Evolutionary conservation across 2,797 vertebrate species (phyloP).

Genomic region (Amblyraja radiata): DNA sequence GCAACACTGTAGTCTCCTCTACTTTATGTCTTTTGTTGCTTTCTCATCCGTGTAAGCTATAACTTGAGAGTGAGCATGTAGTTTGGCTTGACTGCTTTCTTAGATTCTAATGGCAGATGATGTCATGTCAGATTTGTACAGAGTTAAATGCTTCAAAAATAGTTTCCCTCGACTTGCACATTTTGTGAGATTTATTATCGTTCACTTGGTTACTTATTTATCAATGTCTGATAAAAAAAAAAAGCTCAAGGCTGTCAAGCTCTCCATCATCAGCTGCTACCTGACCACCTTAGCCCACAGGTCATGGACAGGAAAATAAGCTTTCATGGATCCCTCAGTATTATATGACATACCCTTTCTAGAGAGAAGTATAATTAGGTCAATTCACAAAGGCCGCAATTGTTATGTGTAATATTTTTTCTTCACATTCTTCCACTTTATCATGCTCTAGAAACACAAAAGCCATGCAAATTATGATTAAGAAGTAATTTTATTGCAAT

Average conservation of each 20-base stretch:
- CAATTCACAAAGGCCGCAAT: too few species aligned
- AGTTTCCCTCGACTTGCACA: not conserved
- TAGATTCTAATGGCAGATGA: not conserved
- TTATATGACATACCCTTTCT: not conserved
- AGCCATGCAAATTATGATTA: not conserved
- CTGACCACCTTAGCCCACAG: not conserved
- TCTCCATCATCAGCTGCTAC: not conserved
- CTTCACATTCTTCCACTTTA: not conserved
- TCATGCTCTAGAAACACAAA: not conserved
- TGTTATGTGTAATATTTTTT: too few species aligned
- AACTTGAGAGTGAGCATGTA: not conserved
- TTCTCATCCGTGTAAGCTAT: not conserved
- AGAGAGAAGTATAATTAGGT: too few species aligned
- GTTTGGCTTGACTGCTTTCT: not conserved
- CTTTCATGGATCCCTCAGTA: not conserved
- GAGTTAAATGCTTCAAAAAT: not conserved
- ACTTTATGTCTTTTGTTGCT: not conserved
- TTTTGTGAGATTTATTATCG: not conserved
- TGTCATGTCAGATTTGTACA: not conserved
- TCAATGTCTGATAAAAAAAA: not conserved
- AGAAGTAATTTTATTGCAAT: not conserved
- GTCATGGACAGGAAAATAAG: not conserved
- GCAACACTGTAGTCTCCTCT: not conserved
- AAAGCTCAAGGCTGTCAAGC: not conserved
- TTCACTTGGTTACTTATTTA: conserved; percentile 4